Conservation (phyloP, 1,140 invertebrate species). For the Papilio xuthus region DNA sequence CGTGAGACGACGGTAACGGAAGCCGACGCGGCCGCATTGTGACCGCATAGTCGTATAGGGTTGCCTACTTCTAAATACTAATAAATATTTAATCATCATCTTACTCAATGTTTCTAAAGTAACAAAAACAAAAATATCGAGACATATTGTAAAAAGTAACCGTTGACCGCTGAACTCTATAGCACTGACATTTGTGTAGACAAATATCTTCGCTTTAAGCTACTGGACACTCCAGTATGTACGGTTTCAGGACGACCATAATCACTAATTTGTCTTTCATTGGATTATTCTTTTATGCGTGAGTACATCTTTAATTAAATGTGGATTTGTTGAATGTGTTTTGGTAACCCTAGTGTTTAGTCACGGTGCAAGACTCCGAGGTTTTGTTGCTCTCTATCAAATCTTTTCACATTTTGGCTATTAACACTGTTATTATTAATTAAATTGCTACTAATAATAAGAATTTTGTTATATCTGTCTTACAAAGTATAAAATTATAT, state of each 20-base stretch:
- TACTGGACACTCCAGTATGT: no score
- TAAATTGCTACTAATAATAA: neutral
- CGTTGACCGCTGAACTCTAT: no score
- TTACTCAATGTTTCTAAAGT: neutral
- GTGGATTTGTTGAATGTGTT: neutral
- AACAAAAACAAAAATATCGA: no score
- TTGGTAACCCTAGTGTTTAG: neutral
- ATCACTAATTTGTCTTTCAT: no score
- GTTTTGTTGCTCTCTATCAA: conserved; percentile 1
- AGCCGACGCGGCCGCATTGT: conserved; percentile 53
- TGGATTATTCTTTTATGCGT: neutral
- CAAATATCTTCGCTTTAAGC: no score
- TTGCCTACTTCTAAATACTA: neutral
- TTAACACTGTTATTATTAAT: neutral
- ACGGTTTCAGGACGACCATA: no score
- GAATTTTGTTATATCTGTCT: no score
- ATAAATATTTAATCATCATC: no score
- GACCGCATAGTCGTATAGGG: conserved; percentile 37
- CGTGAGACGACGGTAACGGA: conserved; percentile 51
- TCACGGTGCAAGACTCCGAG: conserved; percentile 1
- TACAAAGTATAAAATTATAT: no score
- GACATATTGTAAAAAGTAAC: no score
- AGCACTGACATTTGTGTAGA: no score
- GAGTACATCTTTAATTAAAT: neutral
- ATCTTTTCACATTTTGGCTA: neutral